Evolutionary conservation across 2,888 invertebrate genomes (phyloP).

Genomic region (Leptopilina myrica): DNA sequence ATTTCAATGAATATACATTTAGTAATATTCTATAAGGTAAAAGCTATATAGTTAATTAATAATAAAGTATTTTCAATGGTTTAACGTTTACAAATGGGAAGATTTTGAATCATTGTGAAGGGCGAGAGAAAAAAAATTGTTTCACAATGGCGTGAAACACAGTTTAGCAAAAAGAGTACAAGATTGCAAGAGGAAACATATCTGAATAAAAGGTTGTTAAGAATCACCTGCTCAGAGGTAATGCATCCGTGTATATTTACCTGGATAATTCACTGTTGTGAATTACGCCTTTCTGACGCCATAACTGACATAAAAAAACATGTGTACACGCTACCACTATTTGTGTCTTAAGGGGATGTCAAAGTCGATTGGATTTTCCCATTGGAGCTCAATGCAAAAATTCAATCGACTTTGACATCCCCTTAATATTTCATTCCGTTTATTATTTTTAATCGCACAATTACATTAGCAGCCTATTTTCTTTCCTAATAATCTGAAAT

Average conservation of each 20-base stretch:
- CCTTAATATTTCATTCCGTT: constrained; percentile 19
- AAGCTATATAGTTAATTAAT: too few relatives aligned
- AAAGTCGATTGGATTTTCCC: too few relatives aligned
- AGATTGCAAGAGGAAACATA: constrained; percentile 35
- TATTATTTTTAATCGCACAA: constrained; percentile 20
- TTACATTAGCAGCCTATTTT: background rate
- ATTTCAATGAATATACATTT: too few relatives aligned
- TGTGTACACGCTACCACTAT: constrained; percentile 20
- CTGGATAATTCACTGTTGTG: constrained; percentile 31
- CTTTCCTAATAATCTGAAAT: background rate
- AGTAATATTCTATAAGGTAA: too few relatives aligned
- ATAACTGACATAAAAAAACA: constrained; percentile 32
- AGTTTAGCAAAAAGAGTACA: constrained; percentile 18
- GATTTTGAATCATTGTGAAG: constrained; percentile 5
- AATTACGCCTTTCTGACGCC: constrained; percentile 34
- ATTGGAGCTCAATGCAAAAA: too few relatives aligned
- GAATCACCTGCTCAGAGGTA: constrained; percentile 32
- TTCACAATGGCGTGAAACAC: constrained; percentile 31
- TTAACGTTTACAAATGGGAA: background rate
- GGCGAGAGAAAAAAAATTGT: constrained; percentile 11
- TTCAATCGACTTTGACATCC: too few relatives aligned
- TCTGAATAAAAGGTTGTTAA: constrained; percentile 37
- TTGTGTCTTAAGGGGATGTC: too few relatives aligned
- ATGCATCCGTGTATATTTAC: constrained; percentile 31
- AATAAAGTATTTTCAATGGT: too few relatives aligned